Evolutionary conservation across 2,113 vertebrate species (phyloP), one percentile per base, ranked within the genome.

Genomic region (Rhinogobius similis): DNA sequence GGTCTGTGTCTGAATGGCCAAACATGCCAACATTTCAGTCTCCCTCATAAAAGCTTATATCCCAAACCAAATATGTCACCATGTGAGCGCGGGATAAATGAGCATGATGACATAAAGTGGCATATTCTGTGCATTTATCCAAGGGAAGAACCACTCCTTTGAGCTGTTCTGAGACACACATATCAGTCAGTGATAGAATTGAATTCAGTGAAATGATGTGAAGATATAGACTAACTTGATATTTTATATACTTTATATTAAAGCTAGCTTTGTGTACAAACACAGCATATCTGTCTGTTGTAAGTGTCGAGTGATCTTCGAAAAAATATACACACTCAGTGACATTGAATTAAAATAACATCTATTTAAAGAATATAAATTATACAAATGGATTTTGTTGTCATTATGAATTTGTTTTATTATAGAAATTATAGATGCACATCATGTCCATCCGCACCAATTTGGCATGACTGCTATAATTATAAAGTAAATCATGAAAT

Each of bases 1-100:
- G 56, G 26, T 29, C 59, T 71, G 53, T 69, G 76, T 77, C 38
- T 67, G 65, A 61, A 76, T 56, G 62, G 65, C 58, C 52, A 26
- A 55, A 55, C 52, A 16, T 24, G 14, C 29, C 75, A 80, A 82
- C 67, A 73, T 41, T 61, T 38, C 29, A 67, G 36, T 14, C 21
- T 9, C 21, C 52, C 16, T 26, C 23, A 55, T 26, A 55, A 26
- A 1, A 23, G 1, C 20, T 1, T n/a, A 46, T 46, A 46, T 41
- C 13, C 39, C 13, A 41, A 41, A 41, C 39, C 10, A 6, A 18
- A 46, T 46, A 46, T 46, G 20, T n/a, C 20, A 41, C 20, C 7
- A n/a, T 21, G 46, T 21, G 46, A n/a, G 21, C 1, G 21, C 9
- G 20, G 20, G 46, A 21, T 4, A 21, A 10, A 10, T 21, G 46